Base-by-base conservation (phyloP, 2,113 vertebrate species). In the Periophthalmodon schlosseri region DNA sequence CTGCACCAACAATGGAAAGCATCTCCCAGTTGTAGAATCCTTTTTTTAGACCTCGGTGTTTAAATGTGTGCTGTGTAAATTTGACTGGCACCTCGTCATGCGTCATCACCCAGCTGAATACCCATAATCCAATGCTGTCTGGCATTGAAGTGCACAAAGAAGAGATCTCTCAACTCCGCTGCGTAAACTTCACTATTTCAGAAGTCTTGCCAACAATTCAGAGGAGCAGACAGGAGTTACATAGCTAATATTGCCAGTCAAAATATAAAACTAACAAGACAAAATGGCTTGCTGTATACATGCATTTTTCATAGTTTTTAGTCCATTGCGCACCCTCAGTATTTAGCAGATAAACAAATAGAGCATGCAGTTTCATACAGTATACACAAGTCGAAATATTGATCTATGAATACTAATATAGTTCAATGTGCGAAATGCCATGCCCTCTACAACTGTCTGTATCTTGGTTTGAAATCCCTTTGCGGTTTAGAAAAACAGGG, bases 91-190 rank as follows among this genome's bases (percentile, higher is more conserved):
- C 28, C 24, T 33, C 28, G 60, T 63, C 24, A 34, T 63, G 60
- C 24, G 12, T 18, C 60, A 63, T 63, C 60, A 63, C 24, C 60
- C 60, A 63, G 60, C 60, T 63, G 60, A 63, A 63, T 34, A 63
- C 60, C 60, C 15, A 63, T 34, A 56, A 56, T 56, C 20, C 52
- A 56, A 9, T 8, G 2, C 52, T 56, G 52, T 21, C 52, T 56
- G 18, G 52, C 10, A 21, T 8, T 56, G 52, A 56, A 56, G 52
- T 56, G 52, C 49, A 52, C 49, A 52, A 52, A 52, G 49, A 52
- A 52, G 49, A 52, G 49, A 21, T 63, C 60, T 63, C 24, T 34
- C 33, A 63, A 18, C 20, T 56, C 52, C 12, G 47, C 47, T 49
- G 39, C 39, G 39, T 44, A 44, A 44, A 44, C 39, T 10, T 44